Evolutionary conservation across 2,888 invertebrate genomes (phyloP), one percentile per base, ranked within the genome.

Genomic region (Tanypteryx hageni): DNA sequence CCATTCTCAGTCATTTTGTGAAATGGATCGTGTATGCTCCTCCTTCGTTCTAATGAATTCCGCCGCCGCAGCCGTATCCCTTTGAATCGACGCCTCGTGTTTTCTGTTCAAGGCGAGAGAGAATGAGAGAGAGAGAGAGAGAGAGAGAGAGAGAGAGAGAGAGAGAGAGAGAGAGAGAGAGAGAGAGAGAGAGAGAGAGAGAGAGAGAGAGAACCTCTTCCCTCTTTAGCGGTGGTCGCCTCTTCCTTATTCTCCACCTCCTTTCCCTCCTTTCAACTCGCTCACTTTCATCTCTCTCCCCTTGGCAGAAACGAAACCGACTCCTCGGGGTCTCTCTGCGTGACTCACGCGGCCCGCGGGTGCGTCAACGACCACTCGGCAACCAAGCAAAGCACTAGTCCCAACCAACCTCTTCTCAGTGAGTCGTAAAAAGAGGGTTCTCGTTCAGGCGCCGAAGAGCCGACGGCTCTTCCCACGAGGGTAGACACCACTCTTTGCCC

Each of bases 361-460:
- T 76, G 76, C 76, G 76, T 76, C 76, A 76, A 76, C 76, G 9
- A 13, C 16, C 64, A 11, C 68, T n/a, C 76, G 13, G 68, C n/a
- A 68, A 18, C 22, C 7, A 76, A 22, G 44, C 44, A 68, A 16
- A 27, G 27, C 76, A 76, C 76, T 13, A 27, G 22, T 76, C 76
- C 76, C 76, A 76, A 27, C 76, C 22, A 76, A 76, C 22, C 44
- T 44, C 44, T 44, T 44, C 44, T 5, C 44, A 44, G 44, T 44
- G 44, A 44, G 44, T 44, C 44, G 44, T 44, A 44, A 44, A 44
- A 14, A 3, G 76, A 11, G n/a, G 68, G 22, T 14, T 64, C 68
- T 68, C 68, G 18, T n/a, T 18, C 22, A 76, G 76, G 76, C 76
- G 76, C 76, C 68, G 68, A 68, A 18, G n/a, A n/a, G 68, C 68